A percentile compares a stretch with the other conserved stretches of the same genome.
Evolutionary conservation across 1,140 invertebrate species (phyloP).

Genomic region (Drosophila mayri): DNA sequence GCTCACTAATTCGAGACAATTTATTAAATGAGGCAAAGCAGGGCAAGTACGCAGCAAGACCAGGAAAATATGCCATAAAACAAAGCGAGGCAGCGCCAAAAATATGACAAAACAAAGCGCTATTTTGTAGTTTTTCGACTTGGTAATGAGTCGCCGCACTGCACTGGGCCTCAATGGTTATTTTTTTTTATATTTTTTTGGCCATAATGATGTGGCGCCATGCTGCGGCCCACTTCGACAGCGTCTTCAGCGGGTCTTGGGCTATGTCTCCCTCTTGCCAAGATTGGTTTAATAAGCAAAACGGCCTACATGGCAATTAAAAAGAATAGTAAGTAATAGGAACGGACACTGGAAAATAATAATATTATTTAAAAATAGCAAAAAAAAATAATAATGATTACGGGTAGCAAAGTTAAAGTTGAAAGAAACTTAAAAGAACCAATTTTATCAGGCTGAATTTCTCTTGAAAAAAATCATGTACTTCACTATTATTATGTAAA

Average conservation of each 20-base stretch:
- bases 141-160: conserved; percentile 56
- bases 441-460: not conserved
- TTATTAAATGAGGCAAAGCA: conserved; percentile 78
- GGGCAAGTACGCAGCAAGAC: conserved; percentile 53
- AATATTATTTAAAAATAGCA: not conserved
- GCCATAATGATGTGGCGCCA: conserved; percentile 69
- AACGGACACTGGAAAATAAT: conserved; percentile 13
- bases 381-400: not conserved
- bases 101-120: conserved; percentile 55
- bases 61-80: conserved; percentile 54
- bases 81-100: conserved; percentile 41
- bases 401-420: not conserved
- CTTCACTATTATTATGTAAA: not conserved
- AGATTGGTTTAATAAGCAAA: conserved; percentile 73
- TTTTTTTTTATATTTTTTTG: conserved; percentile 4
- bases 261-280: conserved; percentile 19
- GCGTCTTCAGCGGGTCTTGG: conserved; percentile 22
- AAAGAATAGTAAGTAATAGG: conserved; percentile 31
- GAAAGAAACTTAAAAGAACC: not conserved
- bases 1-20: conserved; percentile 78
- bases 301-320: conserved; percentile 79
- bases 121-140: conserved; percentile 33
- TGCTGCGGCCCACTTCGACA: conserved; percentile 46
- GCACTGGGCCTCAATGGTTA: conserved; percentile 6
- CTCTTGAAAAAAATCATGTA: not conserved